Evolutionary conservation across 1,140 invertebrate genomes (phyloP), one percentile per base, ranked within the genome.

Genomic region (Meloidogyne chitwoodi): DNA sequence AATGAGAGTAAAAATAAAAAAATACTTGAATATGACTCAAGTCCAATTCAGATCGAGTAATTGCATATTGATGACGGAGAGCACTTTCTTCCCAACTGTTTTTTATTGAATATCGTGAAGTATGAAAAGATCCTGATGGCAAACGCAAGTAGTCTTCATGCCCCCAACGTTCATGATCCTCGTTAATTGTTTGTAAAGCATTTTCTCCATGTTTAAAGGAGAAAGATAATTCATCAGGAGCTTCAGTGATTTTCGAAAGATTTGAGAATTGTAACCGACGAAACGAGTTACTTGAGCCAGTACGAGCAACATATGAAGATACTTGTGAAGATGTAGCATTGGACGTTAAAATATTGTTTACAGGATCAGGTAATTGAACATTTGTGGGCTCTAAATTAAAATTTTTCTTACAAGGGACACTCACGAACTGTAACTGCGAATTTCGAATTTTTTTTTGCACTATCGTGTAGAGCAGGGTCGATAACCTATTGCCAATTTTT

Each of bases 11-110:
- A 41, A 1, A 12, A 41, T 11, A 41, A n/a, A 4, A 6, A n/a
- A 56, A 38, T n/a, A 69, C 68, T 16, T 41, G 24, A 44, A 69
- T 19, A 34, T 12, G 12, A n/a, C 70, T 73, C 24, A 73, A 14
- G 22, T 73, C 70, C 48, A 73, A 34, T 29, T 73, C 70, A 14
- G 12, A 73, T 41, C 56, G 56, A 22, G n/a, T 64, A n/a, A 64
- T 63, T 34, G 56, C 70, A 31, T 73, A 61, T n/a, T 73, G 70
- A 12, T 14, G 38, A 26, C 70, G 70, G 0, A 73, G 70, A 16
- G 70, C 70, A 34, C 48, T 64, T 31, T 73, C 70, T n/a, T 73
- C 70, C 70, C 70, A 73, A 62, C 70, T 73, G 26, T 73, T 61
- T n/a, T 73, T 73, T n/a, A 73, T 64, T 34, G 48, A 73, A 24